These are phyloP conservation scores for Magallana nippona DNA, from an alignment of 2,888 invertebrate species.

Conservation along the genomic window DNA sequence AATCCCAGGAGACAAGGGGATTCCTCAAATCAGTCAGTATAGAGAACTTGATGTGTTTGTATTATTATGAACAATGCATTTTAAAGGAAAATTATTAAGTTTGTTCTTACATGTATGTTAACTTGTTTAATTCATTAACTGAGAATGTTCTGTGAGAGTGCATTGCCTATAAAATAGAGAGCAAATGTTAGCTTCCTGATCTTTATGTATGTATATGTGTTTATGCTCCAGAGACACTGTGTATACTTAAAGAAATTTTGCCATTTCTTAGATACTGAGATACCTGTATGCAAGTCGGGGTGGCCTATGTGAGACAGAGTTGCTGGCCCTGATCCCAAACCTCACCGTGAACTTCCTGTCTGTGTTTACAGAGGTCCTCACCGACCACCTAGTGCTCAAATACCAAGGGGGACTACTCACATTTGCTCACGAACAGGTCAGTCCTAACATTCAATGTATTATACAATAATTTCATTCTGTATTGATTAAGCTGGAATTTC, in stretches of 20 bases:
- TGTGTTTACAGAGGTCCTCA: conserved; percentile 69
- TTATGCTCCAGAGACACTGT: no score
- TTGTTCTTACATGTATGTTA: background rate
- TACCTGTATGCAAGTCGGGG: conserved; percentile 74
- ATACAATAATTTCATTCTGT: no score
- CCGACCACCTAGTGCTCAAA: conserved; percentile 71
- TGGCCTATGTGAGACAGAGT: conserved; percentile 76
- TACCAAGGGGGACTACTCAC: conserved; percentile 74
- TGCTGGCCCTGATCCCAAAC: conserved; percentile 72
- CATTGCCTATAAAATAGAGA: no score
- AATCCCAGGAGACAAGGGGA: conserved; percentile 65
- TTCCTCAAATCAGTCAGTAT: conserved; percentile 67
- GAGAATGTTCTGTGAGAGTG: background rate
- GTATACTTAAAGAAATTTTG: no score
- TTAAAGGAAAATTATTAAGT: background rate
- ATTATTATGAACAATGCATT: background rate
- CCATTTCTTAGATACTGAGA: conserved; percentile 68
- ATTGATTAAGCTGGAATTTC: background rate
- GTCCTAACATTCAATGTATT: background rate
- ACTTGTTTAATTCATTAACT: background rate
- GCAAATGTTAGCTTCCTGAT: no score
- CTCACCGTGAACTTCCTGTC: conserved; percentile 73
- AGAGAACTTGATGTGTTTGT: background rate
- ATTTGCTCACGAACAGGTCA: conserved; percentile 77
- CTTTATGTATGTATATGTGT: no score